Evolutionary conservation across 2,888 invertebrate species (phyloP), one percentile per base, ranked within the genome.

Genomic region (Pantelozetes paolii): DNA sequence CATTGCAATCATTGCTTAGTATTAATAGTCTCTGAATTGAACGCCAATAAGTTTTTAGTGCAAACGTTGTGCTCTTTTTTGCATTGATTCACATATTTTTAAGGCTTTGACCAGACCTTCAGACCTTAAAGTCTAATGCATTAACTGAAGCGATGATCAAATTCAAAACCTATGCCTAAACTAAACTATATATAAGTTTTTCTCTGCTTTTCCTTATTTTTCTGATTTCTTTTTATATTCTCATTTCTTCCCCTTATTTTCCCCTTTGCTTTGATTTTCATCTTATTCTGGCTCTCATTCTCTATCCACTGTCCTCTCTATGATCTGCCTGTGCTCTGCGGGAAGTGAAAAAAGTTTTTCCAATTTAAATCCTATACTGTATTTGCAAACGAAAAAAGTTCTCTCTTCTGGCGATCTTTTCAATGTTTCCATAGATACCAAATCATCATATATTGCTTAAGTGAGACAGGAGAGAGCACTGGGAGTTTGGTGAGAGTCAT

Each of bases 321-420:
- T 36, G 36, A 36, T 36, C 36, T 36, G 36, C 36, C 36, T 36
- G 36, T 40, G 67, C 67, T 20, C 67, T 40, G 67, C 67, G 67
- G 67, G 67, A 36, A 67, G 67, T 36, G 36, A 42, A 67, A 67
- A 67, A 67, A 18, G 20, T 54, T 40, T 57, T 67, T 67, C 67
- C 67, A 67, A 67, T 67, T 67, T 67, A 67, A 67, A 67, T 67
- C 67, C 36, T 67, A 67, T 57, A 50, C 54, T 50, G n/a, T 62
- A 67, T 67, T 67, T 67, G 67, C 67, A 67, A 67, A 62, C 36
- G 67, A 36, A 36, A 36, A 36, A 36, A 36, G 36, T 36, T 6
- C 28, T 30, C 59, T 32, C 40, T 67, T 67, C 40, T 67, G 67
- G 67, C 67, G 36, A 67, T 67, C 40, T 67, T n/a, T 67, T 18